These are phyloP conservation scores for Ciconia stormi DNA, from an alignment of 2,113 vertebrate species.

Conservation along the genomic window DNA sequence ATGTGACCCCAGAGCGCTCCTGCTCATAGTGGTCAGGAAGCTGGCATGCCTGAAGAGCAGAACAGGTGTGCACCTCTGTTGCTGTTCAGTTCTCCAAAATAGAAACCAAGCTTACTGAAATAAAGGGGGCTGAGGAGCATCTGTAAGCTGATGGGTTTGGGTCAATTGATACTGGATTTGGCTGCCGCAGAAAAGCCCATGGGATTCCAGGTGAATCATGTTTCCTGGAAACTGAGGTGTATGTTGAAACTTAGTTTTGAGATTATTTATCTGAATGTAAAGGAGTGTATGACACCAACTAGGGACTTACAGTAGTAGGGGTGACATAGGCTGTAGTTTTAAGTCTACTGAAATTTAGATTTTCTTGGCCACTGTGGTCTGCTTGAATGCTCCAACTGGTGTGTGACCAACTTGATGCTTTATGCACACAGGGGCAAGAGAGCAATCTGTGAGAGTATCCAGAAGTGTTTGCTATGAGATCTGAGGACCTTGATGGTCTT, in stretches of 20 bases:
- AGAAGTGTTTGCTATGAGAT: not conserved
- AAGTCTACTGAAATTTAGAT: conserved; percentile 17
- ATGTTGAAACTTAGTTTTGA: conserved; percentile 62
- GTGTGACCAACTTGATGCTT: conserved; percentile 15
- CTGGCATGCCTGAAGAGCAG: not conserved
- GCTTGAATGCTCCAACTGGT: not conserved
- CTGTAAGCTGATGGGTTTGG: not conserved
- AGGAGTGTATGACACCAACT: conserved; percentile 23
- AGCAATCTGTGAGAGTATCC: not conserved
- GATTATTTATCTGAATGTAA: conserved; percentile 54
- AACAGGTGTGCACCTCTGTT: not conserved
- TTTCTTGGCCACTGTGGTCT: not conserved
- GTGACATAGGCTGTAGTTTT: not conserved
- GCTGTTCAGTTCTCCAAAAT: not conserved
- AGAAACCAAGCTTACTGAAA: conserved; percentile 2
- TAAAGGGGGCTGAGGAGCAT: not conserved
- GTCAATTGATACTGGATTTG: conserved; percentile 2
- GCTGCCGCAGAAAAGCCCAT: not conserved
- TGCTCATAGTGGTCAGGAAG: not conserved
- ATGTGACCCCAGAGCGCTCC: not conserved
- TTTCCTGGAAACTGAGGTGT: conserved; percentile 39
- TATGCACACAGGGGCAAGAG: not conserved
- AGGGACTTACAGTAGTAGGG: not conserved
- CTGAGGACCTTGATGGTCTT: not conserved
- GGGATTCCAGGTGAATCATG: conserved; percentile 35